phyloP scores from a whole-genome alignment of 2,888 invertebrate genomes.

The Hyalella azteca region DNA sequence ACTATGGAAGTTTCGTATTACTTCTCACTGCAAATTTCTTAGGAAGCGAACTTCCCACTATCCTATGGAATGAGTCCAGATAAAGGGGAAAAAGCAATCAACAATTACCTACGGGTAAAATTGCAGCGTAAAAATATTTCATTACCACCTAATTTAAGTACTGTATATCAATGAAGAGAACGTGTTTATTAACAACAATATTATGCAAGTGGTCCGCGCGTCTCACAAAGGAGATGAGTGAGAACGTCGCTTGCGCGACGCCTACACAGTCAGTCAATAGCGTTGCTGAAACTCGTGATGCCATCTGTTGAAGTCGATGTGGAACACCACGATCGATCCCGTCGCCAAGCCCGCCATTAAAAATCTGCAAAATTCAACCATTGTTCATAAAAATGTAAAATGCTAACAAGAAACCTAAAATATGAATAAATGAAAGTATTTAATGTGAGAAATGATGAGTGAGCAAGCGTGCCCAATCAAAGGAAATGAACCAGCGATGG shows the following conservation, averaged over 20 bases:
- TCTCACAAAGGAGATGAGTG: conserved; percentile 13
- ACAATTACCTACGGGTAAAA: background rate
- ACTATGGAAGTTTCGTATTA: too few species aligned
- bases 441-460: too few species aligned
- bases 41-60: too few species aligned
- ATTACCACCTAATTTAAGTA: conserved; percentile 33
- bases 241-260: background rate
- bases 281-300: conserved; percentile 95
- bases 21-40: too few species aligned
- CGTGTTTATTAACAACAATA: conserved; percentile 37
- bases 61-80: too few species aligned
- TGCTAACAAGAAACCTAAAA: too few species aligned
- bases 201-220: conserved; percentile 33
- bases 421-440: too few species aligned
- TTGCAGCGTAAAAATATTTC: conserved; percentile 1
- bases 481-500: too few species aligned
- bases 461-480: too few species aligned
- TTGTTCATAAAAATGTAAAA: too few species aligned
- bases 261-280: conserved; percentile 68
- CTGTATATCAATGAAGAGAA: conserved; percentile 25
- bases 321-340: conserved; percentile 97
- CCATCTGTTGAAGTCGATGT: conserved; percentile 99
- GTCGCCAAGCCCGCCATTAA: conserved; percentile 95
- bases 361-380: too few species aligned
- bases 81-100: too few species aligned